Conservation (phyloP, 35 echinoderm and acorn worm genomes). For the Strongylocentrotus purpuratus region DNA sequence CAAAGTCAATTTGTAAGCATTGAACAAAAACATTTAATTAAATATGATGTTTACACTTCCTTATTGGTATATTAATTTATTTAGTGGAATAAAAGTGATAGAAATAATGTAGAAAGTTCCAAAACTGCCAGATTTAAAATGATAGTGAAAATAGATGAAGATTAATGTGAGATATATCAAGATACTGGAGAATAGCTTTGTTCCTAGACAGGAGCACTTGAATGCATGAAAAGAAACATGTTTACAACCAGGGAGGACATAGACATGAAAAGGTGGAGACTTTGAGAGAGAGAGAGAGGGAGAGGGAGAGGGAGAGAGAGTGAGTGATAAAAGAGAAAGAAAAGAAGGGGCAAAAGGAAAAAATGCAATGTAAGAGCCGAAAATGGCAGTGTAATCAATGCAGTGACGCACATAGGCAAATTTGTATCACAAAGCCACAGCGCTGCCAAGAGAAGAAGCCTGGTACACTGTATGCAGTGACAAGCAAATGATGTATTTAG, state of each 20-base stretch:
- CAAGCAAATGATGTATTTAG: conserved; percentile 43
- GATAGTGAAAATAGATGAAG: not conserved
- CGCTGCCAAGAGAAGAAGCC: conserved; percentile 24
- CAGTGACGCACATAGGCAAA: conserved; percentile 55
- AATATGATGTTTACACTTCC: no score
- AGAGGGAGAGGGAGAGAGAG: not conserved
- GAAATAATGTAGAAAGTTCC: not conserved
- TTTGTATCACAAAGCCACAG: conserved; percentile 53
- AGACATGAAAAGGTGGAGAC: not conserved
- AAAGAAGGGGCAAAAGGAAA: not conserved
- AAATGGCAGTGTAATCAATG: conserved; percentile 55
- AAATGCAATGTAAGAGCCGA: conserved; percentile 45
- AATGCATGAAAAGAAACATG: not conserved
- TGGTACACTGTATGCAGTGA: conserved; percentile 38
- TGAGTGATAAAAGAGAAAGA: not conserved
- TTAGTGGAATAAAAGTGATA: no score
- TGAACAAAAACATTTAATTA: no score
- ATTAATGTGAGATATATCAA: not conserved
- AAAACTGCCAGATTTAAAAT: not conserved
- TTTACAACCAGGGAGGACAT: not conserved
- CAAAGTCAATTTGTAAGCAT: no score
- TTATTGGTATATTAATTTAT: no score
- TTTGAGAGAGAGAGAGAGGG: not conserved
- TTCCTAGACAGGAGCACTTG: not conserved
- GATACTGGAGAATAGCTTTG: not conserved